Base-by-base conservation (phyloP, 2,797 vertebrate species). In the Lutjanus campechanus region DNA sequence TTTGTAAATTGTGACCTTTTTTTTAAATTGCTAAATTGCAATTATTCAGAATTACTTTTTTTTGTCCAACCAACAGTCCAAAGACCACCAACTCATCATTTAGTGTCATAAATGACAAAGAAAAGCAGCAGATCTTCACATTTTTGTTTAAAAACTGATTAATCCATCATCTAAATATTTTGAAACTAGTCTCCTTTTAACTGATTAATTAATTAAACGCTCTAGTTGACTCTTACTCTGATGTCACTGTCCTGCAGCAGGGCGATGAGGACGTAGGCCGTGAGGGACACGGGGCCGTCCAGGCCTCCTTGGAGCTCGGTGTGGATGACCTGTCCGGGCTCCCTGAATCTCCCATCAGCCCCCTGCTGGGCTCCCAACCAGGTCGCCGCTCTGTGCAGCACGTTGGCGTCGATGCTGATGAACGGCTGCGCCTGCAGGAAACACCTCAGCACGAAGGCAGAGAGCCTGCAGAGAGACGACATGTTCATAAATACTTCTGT, bases 401-500 rank as follows among this genome's bases (percentile, higher is more conserved):
- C 95, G 0, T 73, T 61, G 22, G 70, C 51, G 9, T 98, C 97
- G 8, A 98, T 95, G 84, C 87, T 73, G 82, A 98, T 95, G 89
- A 96, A 97, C 0, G 80, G 68, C 13, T 89, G 92, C 47, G 97
- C 97, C 95, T 97, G 96, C 67, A 97, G 93, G 89, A 98, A 98
- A 84, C 97, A 97, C 76, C 94, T 93, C 85, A 99, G 90, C 85
- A 98, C 97, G 92, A 99, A 98, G 5, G 97, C 97, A 11, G 97
- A 96, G 73, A 98, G 93, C 97, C 97, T 98, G 90, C 9, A 49
- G 62, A 56, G 43, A 29, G 5, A 36, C 29, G 29, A 36, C 3
- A 5, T 36, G 29, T 5, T 29, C 1, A 1, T 65, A 44, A 64
- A 43, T 2, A 50, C 50, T 44, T 19, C 9, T 29, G 40, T 11